Conservation (phyloP, 2,113 vertebrate genomes). For the Ameiurus melas region DNA sequence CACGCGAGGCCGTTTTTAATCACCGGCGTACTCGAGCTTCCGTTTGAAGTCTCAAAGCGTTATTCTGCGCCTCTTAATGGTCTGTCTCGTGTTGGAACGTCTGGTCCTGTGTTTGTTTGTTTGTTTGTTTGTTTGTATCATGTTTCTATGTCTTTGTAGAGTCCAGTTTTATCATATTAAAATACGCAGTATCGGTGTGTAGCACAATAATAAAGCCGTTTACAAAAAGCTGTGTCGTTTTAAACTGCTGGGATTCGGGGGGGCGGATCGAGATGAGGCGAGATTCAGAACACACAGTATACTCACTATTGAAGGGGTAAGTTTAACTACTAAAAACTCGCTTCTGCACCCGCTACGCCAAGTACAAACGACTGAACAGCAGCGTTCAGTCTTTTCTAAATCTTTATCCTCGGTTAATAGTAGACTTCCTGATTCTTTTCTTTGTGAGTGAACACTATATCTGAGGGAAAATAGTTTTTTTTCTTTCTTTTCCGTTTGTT, state of each 20-base stretch:
- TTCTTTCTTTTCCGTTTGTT: no score
- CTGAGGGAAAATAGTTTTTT: no score
- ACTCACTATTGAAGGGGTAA: no score
- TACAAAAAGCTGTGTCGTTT: not conserved
- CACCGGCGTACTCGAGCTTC: not conserved
- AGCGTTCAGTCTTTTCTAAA: no score
- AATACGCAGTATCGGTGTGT: not conserved
- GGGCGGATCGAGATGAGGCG: not conserved
- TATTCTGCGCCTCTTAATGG: not conserved
- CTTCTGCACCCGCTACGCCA: no score
- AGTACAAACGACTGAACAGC: no score
- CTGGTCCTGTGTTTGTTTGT: not conserved
- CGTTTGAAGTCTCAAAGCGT: not conserved
- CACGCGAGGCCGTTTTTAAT: not conserved
- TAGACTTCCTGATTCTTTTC: no score
- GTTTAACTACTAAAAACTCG: no score
- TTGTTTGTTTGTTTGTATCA: conserved; percentile 1
- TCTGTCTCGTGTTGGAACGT: not conserved
- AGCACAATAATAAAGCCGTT: conserved; percentile 38
- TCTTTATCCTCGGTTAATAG: no score
- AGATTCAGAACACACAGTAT: no score
- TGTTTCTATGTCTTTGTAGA: conserved; percentile 18
- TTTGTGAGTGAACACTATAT: no score
- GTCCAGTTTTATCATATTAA: conserved; percentile 17
- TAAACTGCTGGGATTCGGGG: not conserved